Conservation (phyloP, 1,140 invertebrate genomes). For the Scaptomyza pallida region DNA sequence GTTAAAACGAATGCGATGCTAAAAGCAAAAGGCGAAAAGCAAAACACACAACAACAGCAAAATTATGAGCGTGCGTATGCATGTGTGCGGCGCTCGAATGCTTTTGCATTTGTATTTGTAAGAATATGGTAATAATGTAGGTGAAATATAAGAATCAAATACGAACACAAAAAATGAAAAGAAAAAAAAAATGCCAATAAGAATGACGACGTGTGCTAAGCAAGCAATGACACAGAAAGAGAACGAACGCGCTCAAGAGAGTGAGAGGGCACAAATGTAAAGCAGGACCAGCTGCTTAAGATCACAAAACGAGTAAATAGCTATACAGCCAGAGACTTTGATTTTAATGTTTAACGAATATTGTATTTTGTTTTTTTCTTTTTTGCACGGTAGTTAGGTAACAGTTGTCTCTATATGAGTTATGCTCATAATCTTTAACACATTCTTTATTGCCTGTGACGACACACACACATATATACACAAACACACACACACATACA, state of each 20-base stretch:
- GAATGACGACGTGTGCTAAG: constrained; percentile 48
- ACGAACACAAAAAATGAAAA: constrained; percentile 31
- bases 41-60: constrained; percentile 46
- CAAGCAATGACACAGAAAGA: constrained; percentile 32
- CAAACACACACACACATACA: constrained; percentile 1
- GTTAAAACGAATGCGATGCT: constrained; percentile 52
- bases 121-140: constrained; percentile 63
- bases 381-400: constrained; percentile 75
- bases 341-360: constrained; percentile 20
- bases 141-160: constrained; percentile 65
- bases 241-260: constrained; percentile 8
- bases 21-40: constrained; percentile 51
- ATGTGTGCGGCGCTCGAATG: constrained; percentile 10
- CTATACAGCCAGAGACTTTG: constrained; percentile 18
- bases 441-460: constrained; percentile 60
- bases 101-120: constrained; percentile 22
- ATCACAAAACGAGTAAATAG: constrained; percentile 38
- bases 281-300: constrained; percentile 64
- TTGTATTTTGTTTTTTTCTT: constrained; percentile 40
- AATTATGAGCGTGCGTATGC: constrained; percentile 35
- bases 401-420: constrained; percentile 75
- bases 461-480: constrained; percentile 47
- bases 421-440: constrained; percentile 75
- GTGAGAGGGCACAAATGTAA: constrained; percentile 1
- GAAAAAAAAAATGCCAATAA: constrained; percentile 58